Evolutionary conservation across 1,140 invertebrate species (phyloP), one percentile per base, ranked within the genome.

Genomic region (Lepidurus packardi): DNA sequence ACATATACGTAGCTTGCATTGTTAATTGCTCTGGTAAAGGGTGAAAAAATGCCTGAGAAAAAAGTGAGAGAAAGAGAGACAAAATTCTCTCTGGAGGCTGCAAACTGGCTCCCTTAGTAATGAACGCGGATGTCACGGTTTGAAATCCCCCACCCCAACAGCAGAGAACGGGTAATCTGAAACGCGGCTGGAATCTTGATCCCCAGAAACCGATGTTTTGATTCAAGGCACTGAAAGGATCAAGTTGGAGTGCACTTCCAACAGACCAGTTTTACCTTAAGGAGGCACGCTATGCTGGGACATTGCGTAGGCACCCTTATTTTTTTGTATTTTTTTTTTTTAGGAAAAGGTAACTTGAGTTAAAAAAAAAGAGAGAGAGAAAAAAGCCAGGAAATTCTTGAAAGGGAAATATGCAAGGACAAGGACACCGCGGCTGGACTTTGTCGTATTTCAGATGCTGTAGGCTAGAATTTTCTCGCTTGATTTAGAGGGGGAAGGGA

Each of bases 21-120:
- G 53, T 65, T 65, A 65, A 65, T 65, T 65, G 53, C 53, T 11
- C 53, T 21, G 53, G 53, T 65, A 65, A 65, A 65, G 53, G 21
- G 21, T 16, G 8, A n/a, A 65, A 65, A 65, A 65, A 21, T n/a
- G 3, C 34, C 34, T 6, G 53, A 65, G 16, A 47, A 4, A 47
- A 47, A 47, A 10, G 16, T 65, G 53, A 13, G 6, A n/a, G 13
- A 16, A 10, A 13, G 13, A 13, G 53, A 9, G 53, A 34, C 2
- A 34, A 34, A 65, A 65, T 16, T 65, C 1, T 65, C 16, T 65
- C 53, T 21, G 6, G 53, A 65, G 13, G 53, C 53, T 65, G 45
- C 10, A n/a, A 65, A 65, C 34, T 34, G 34, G 53, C 13, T 65
- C 53, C 16, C 8, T 34, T 34, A 34, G 13, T 65, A 65, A 16